phyloP scores from a whole-genome alignment of 2,113 vertebrate genomes.

The Nyctereutes procyonoides region DNA sequence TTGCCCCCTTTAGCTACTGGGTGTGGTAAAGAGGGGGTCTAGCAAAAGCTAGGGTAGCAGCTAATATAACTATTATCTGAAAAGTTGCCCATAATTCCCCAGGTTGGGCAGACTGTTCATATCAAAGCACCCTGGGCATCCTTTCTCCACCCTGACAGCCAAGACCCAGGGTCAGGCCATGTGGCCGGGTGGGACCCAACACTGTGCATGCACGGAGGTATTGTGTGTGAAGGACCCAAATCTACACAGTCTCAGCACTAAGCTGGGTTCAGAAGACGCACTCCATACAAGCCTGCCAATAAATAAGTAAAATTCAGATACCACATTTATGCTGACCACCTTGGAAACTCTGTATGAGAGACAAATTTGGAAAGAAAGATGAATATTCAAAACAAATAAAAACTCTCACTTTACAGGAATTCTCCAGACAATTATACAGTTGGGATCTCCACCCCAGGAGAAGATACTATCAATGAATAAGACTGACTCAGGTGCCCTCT shows the following conservation, averaged over 20 bases:
- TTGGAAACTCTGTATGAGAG: not conserved
- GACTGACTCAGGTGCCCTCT: not conserved
- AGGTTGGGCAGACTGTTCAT: not conserved
- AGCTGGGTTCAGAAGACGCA: not conserved
- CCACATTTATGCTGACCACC: not conserved
- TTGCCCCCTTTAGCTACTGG: not conserved
- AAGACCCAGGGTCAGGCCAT: not conserved
- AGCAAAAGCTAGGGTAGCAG: not conserved
- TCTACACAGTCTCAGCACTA: not conserved
- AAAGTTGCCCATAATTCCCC: not conserved
- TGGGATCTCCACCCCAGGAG: not conserved
- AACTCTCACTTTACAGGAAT: not conserved
- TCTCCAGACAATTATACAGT: not conserved
- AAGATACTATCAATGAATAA: not conserved
- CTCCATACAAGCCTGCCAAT: not conserved
- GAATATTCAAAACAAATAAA: not conserved
- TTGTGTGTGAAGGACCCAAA: not conserved
- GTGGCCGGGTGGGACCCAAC: not conserved
- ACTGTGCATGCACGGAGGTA: fast-evolving
- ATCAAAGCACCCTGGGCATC: not conserved
- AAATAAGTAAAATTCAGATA: not conserved
- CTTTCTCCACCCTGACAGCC: not conserved
- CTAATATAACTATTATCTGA: not conserved
- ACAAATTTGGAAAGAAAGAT: not conserved
- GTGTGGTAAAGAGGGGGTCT: conserved; percentile 11